These are phyloP conservation scores for Drosophila affinis DNA, from an alignment of 2,888 invertebrate genomes.

Conservation along the genomic window DNA sequence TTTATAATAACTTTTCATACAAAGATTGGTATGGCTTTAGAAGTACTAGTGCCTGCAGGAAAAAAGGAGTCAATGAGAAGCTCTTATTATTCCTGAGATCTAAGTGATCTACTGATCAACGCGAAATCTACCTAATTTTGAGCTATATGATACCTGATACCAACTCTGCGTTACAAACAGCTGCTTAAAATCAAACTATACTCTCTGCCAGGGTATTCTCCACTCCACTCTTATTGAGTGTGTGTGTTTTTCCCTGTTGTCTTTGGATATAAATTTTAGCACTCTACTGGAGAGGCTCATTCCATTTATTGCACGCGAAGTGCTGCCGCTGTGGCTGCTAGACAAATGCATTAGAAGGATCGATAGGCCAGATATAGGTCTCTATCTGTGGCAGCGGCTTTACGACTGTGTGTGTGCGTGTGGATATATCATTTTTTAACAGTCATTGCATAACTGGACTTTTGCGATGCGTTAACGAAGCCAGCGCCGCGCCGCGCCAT, in stretches of 20 bases:
- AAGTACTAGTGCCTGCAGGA: no score
- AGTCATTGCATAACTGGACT: constrained; percentile 78
- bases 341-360: constrained; percentile 75
- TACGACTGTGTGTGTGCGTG: constrained; percentile 20
- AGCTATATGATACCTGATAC: not conserved
- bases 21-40: not conserved
- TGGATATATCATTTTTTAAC: constrained; percentile 51
- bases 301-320: constrained; percentile 53
- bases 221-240: constrained; percentile 15
- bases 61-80: no score
- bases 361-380: constrained; percentile 40
- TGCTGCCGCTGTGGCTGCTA: constrained; percentile 32
- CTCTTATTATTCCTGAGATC: not conserved
- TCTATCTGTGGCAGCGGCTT: constrained; percentile 9
- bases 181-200: not conserved
- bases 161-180: not conserved
- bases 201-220: not conserved
- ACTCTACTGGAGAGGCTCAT: constrained; percentile 60
- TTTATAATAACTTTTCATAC: not conserved
- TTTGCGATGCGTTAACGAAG: constrained; percentile 77
- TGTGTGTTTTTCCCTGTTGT: constrained; percentile 32
- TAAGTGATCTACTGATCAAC: not conserved
- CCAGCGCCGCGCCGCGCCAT: constrained; percentile 37
- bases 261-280: constrained; percentile 69
- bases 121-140: not conserved